Conservation (phyloP, 1,140 invertebrate genomes). For the Formica selysi region DNA sequence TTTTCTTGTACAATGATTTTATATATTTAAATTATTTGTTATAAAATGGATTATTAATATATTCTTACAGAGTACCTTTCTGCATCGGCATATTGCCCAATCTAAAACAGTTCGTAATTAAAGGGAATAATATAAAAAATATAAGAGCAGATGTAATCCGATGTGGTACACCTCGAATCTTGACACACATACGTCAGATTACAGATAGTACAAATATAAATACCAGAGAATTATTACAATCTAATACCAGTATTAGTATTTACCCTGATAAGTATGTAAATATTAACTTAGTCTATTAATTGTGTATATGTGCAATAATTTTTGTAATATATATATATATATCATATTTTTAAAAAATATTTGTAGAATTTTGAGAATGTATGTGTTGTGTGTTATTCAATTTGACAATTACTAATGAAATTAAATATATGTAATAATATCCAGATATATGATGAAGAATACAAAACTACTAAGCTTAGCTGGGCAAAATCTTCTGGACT, state of each 20-base stretch:
- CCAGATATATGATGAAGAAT: constrained; percentile 91
- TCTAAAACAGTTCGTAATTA: constrained; percentile 93
- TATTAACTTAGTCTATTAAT: constrained; percentile 28
- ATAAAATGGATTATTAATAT: constrained; percentile 27
- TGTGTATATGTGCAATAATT: constrained; percentile 11
- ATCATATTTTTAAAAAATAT: neutral
- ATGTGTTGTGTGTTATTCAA: neutral
- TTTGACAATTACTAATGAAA: constrained; percentile 13
- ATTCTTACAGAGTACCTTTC: constrained; percentile 90
- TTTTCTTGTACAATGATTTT: constrained; percentile 36
- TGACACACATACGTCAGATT: constrained; percentile 92
- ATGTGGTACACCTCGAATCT: constrained; percentile 93
- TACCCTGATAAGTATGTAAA: constrained; percentile 90
- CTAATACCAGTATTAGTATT: constrained; percentile 68
- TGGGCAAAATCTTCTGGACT: constrained; percentile 88
- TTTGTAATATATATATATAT: neutral
- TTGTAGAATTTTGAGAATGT: neutral
- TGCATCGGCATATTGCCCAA: constrained; percentile 92
- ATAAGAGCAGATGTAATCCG: constrained; percentile 92
- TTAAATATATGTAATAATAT: constrained; percentile 43
- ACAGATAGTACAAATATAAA: constrained; percentile 85
- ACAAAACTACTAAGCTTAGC: constrained; percentile 90
- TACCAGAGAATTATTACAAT: constrained; percentile 71
- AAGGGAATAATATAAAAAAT: constrained; percentile 94
- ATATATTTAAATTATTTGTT: constrained; percentile 22